A percentile compares a stretch with the other conserved stretches of the same genome.
phyloP scores from a whole-genome alignment of 2,797 vertebrate species.

The Hippopotamyrus pictus region DNA sequence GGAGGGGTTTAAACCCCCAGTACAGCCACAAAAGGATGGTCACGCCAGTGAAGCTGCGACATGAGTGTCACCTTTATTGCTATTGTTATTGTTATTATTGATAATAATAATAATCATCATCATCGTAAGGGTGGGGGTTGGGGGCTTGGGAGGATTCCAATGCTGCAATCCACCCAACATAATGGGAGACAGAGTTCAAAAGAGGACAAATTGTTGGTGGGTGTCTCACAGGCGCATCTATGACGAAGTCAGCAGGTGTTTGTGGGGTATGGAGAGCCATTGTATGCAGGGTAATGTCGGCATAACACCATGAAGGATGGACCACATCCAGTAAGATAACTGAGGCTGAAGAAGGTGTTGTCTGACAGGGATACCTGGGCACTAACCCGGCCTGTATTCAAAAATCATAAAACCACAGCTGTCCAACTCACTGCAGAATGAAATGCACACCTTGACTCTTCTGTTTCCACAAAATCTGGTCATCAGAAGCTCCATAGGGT shows the following conservation, averaged over 20 bases:
- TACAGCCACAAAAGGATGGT: conserved; percentile 31
- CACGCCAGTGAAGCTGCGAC: conserved; percentile 12
- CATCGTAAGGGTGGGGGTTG: no score
- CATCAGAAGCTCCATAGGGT: not conserved
- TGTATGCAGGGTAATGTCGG: not conserved
- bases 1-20: conserved; percentile 30
- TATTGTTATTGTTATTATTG: not conserved
- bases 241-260: not conserved
- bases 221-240: not conserved
- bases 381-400: not conserved
- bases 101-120: not conserved
- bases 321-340: not conserved
- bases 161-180: not conserved
- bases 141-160: not conserved
- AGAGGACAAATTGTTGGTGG: not conserved
- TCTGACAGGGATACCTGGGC: not conserved
- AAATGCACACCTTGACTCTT: not conserved
- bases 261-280: not conserved
- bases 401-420: not conserved
- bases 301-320: not conserved
- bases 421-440: not conserved
- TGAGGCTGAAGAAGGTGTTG: not conserved
- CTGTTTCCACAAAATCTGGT: not conserved
- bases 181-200: not conserved
- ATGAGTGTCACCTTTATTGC: not conserved